Conservation (phyloP, 2,113 vertebrate species). For the Uria lomvia region DNA sequence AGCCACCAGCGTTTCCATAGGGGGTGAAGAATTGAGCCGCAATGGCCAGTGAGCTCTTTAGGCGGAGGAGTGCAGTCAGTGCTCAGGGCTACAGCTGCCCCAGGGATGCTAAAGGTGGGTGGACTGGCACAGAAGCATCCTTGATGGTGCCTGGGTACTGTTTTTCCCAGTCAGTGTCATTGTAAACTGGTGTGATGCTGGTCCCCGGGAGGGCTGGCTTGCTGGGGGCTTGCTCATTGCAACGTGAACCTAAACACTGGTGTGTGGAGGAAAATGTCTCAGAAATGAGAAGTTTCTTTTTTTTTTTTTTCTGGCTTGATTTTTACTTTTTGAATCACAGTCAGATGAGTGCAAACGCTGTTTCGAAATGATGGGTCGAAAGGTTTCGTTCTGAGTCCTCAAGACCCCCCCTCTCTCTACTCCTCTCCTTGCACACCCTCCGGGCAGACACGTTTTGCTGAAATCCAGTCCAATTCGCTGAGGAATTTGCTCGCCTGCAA, state of each 20-base stretch:
- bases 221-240: background rate
- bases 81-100: fast-evolving
- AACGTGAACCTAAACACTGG: fast-evolving
- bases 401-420: background rate
- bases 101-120: background rate
- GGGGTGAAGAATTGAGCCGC: too few relatives aligned
- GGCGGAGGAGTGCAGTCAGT: fast-evolving
- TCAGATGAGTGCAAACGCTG: background rate
- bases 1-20: fast-evolving
- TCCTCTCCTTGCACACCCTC: background rate
- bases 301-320: background rate
- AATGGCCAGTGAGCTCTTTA: fast-evolving
- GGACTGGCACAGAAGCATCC: background rate
- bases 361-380: background rate
- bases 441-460: fast-evolving
- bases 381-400: background rate
- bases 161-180: background rate
- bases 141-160: fast-evolving
- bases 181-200: background rate
- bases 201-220: background rate
- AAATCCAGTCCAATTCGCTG: background rate
- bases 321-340: slow-evolving; percentile 7
- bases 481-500: background rate
- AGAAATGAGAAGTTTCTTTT: background rate
- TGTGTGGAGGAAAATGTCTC: background rate